phyloP scores from a whole-genome alignment of 1,140 invertebrate species.

The Stratiolaelaps scimitus region DNA sequence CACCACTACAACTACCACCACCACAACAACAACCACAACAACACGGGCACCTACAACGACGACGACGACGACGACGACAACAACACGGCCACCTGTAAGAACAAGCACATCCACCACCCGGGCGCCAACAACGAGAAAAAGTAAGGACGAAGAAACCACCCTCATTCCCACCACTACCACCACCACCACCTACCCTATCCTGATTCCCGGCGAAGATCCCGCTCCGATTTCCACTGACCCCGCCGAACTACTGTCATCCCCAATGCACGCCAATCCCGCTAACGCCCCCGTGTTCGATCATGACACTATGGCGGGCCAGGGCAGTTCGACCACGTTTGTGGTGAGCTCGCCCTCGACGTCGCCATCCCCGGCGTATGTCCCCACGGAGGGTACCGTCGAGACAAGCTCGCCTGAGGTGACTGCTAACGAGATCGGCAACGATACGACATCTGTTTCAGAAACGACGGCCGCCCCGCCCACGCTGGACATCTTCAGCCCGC shows the following conservation, averaged over 20 bases:
- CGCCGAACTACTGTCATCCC: no score
- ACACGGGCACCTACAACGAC: no score
- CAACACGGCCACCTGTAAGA: background rate
- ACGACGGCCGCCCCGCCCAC: background rate
- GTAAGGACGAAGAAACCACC: background rate
- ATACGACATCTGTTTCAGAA: background rate
- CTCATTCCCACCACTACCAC: background rate
- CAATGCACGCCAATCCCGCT: no score
- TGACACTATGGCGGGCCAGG: no score
- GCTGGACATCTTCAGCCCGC: background rate
- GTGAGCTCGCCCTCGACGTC: background rate
- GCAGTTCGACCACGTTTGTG: no score
- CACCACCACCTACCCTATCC: background rate
- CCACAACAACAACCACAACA: no score
- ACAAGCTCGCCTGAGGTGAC: constrained; percentile 1
- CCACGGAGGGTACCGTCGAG: background rate
- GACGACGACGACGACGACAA: background rate
- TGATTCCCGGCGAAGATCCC: background rate
- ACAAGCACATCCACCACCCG: background rate
- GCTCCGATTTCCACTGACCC: background rate
- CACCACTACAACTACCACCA: no score
- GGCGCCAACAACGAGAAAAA: constrained; percentile 15
- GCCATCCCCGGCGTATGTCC: constrained; percentile 19
- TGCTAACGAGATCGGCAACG: constrained; percentile 17
- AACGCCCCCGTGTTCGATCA: no score